Evolutionary conservation across 2,888 invertebrate species (phyloP).

Genomic region (Mesorhabditis sp.): DNA sequence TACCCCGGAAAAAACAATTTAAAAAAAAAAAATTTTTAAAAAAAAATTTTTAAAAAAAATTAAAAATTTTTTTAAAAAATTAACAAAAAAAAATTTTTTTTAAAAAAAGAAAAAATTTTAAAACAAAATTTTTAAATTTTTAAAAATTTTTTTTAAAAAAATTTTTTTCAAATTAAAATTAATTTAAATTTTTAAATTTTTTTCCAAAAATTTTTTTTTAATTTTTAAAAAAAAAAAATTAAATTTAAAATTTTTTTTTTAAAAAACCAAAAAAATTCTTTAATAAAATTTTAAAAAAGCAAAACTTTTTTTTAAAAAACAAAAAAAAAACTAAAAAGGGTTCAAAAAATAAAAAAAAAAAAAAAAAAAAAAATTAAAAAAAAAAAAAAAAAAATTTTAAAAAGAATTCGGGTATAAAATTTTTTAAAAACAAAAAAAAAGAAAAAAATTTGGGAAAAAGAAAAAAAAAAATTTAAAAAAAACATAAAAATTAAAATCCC

Average conservation of each 20-base stretch:
- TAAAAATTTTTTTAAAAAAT: conserved; percentile 43
- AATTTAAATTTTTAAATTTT: conserved; percentile 42
- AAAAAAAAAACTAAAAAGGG: conserved; percentile 28
- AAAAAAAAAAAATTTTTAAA: conserved; percentile 41
- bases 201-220: conserved; percentile 39
- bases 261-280: conserved; percentile 40
- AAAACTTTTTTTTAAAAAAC: conserved; percentile 59
- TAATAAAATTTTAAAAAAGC: conserved; percentile 55
- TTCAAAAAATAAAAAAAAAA: conserved; percentile 58
- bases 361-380: conserved; percentile 57
- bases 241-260: conserved; percentile 40
- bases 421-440: no score
- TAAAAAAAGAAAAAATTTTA: conserved; percentile 23
- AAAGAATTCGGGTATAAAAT: conserved; percentile 16
- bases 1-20: conserved; percentile 32
- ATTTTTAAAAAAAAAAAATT: conserved; percentile 44
- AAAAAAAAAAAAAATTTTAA: conserved; percentile 14
- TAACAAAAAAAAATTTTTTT: conserved; percentile 41
- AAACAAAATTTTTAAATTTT: conserved; percentile 34
- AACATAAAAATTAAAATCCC: conserved; percentile 36
- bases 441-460: conserved; percentile 21
- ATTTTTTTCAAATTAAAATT: conserved; percentile 44
- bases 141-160: conserved; percentile 39
- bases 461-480: conserved; percentile 22
- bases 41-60: no score